phyloP scores from a whole-genome alignment of 2,888 invertebrate genomes.

The Lasioglossum morio region DNA sequence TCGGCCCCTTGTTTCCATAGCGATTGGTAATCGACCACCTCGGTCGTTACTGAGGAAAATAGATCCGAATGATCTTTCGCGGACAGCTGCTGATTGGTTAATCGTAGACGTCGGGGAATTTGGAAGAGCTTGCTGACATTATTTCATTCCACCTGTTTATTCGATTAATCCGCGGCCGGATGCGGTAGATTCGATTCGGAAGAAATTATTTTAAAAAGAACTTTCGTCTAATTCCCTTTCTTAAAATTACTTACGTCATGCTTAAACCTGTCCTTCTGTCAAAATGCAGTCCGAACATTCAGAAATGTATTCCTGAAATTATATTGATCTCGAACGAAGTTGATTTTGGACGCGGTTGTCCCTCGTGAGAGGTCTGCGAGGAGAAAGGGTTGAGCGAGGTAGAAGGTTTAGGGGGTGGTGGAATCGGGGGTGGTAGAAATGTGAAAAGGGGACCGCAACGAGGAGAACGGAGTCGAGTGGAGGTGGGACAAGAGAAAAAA shows the following conservation, averaged over 20 bases:
- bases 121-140: not conserved
- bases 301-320: not conserved
- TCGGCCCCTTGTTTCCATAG: constrained; percentile 85
- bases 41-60: not conserved
- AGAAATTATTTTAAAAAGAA: not conserved
- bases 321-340: not conserved
- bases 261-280: no score
- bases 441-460: constrained; percentile 43
- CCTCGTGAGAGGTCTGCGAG: not conserved
- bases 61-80: not conserved
- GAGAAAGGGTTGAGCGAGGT: not conserved
- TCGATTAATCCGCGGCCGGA: not conserved
- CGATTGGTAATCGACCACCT: constrained; percentile 86
- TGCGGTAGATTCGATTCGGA: not conserved
- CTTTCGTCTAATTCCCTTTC: no score
- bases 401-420: constrained; percentile 12
- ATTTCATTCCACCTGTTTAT: not conserved
- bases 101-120: not conserved
- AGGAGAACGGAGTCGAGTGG: constrained; percentile 35
- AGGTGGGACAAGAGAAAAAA: constrained; percentile 40
- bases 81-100: not conserved
- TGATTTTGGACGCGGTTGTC: not conserved
- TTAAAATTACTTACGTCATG: no score
- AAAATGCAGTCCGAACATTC: not conserved
- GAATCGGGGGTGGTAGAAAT: constrained; percentile 14